These are phyloP conservation scores for Popillia japonica DNA, from an alignment of 1,140 invertebrate species.

Conservation along the genomic window DNA sequence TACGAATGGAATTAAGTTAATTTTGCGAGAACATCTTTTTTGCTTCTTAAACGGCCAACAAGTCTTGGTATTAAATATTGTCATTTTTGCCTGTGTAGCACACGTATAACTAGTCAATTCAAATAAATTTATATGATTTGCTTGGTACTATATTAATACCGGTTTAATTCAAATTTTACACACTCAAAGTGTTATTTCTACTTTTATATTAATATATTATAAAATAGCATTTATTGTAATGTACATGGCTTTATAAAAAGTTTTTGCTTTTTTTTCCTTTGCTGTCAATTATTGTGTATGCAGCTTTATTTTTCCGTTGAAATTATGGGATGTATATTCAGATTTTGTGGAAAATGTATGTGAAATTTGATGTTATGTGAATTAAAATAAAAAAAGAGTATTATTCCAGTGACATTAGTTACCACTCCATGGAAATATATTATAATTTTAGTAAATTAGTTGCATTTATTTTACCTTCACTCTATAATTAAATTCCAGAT, in stretches of 20 bases:
- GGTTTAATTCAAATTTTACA: too few relatives aligned
- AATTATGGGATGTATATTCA: not conserved
- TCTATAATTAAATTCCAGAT: not conserved
- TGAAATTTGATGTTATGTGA: too few relatives aligned
- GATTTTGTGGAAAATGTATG: not conserved
- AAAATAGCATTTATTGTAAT: not conserved
- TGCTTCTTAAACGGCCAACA: too few relatives aligned
- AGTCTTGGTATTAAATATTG: too few relatives aligned
- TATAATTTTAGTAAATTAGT: not conserved
- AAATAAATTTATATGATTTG: not conserved
- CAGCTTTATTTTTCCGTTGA: not conserved
- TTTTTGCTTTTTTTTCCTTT: not conserved
- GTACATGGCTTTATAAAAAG: too few relatives aligned
- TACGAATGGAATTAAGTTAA: not conserved
- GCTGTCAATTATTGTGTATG: not conserved
- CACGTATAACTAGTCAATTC: too few relatives aligned
- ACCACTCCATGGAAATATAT: not conserved
- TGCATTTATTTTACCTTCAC: not conserved
- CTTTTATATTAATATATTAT: conserved; percentile 32
- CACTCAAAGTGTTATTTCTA: conserved; percentile 34
- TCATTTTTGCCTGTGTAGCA: too few relatives aligned
- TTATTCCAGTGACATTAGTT: conserved; percentile 9
- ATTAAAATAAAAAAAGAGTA: not conserved
- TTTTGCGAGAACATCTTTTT: too few relatives aligned
- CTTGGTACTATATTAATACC: not conserved